Evolutionary conservation across 2,888 invertebrate species (phyloP), one percentile per base, ranked within the genome.

Genomic region (Cerastis rubricosa): DNA sequence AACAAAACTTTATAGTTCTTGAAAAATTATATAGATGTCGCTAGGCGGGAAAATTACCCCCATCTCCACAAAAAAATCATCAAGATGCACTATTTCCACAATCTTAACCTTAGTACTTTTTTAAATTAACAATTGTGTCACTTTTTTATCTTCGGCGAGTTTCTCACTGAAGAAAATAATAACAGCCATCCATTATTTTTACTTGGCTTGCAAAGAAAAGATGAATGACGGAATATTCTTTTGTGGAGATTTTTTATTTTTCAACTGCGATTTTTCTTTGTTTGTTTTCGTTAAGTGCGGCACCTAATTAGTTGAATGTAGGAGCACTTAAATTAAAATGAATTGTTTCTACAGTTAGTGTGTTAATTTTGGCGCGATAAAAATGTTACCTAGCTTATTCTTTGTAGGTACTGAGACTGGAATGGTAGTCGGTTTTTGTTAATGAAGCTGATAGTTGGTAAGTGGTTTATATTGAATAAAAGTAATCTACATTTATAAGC

Each of bases 141-240:
- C 54, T 71, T 86, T 85, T 87, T 83, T 82, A 68, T 70, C 71
- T 80, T 74, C 43, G 49, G 76, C 57, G 66, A 70, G 79, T 77
- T 77, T 69, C 64, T 64, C 66, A 76, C 69, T 80, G 67, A 80
- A 64, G 71, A 71, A 79, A 77, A 83, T 78, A 74, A 81, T 78
- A 79, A 86, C 70, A 76, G 80, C 64, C 76, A 76, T 75, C 82
- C 83, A 84, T 91, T 88, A 87, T 85, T 82, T 84, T 86, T 72
- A 86, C 83, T 82, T 85, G 72, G 75, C 71, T 78, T 78, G 87
- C 77, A 81, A 89, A 91, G 90, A 90, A 88, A 72, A 83, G 89
- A 91, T 89, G 91, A 90, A 87, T 85, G 84, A 83, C 88, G 89
- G 86, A 83, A 87, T 90, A 87, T 86, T 76, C 79, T 81, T 86